phyloP scores from a whole-genome alignment of 2,888 invertebrate genomes.

The Lacanobia oleracea region DNA sequence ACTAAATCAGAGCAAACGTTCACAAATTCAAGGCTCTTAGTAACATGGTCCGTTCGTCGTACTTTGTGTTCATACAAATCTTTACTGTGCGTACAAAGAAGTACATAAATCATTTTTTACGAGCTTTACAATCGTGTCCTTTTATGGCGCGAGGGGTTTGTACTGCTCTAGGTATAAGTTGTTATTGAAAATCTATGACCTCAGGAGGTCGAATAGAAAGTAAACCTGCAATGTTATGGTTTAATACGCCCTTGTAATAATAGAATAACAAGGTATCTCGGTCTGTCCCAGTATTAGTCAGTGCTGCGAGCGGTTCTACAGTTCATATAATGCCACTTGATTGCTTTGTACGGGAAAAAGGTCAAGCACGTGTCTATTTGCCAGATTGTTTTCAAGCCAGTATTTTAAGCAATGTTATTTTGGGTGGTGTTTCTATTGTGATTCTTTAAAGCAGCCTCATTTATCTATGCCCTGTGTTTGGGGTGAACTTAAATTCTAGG shows the following conservation, averaged over 20 bases:
- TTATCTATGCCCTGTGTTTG: constrained; percentile 10
- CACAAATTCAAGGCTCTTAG: constrained; percentile 52
- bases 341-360: constrained; percentile 29
- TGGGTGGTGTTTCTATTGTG: background rate
- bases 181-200: constrained; percentile 62
- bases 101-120: constrained; percentile 81
- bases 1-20: constrained; percentile 55
- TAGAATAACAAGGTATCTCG: constrained; percentile 17
- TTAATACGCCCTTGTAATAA: constrained; percentile 34
- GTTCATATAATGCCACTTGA: constrained; percentile 24
- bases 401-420: background rate
- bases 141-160: constrained; percentile 58
- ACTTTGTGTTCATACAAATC: constrained; percentile 72
- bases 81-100: constrained; percentile 74
- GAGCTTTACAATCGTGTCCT: constrained; percentile 71
- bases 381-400: constrained; percentile 6
- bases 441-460: constrained; percentile 8
- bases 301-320: constrained; percentile 18
- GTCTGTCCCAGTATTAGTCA: constrained; percentile 13
- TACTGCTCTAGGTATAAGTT: constrained; percentile 53
- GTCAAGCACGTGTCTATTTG: constrained; percentile 38
- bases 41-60: constrained; percentile 64
- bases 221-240: constrained; percentile 35
- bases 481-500: constrained; percentile 33
- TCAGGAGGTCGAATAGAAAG: constrained; percentile 56